These are phyloP conservation scores for Cheilosia grossa DNA, from an alignment of 2,888 invertebrate genomes.

Conservation along the genomic window DNA sequence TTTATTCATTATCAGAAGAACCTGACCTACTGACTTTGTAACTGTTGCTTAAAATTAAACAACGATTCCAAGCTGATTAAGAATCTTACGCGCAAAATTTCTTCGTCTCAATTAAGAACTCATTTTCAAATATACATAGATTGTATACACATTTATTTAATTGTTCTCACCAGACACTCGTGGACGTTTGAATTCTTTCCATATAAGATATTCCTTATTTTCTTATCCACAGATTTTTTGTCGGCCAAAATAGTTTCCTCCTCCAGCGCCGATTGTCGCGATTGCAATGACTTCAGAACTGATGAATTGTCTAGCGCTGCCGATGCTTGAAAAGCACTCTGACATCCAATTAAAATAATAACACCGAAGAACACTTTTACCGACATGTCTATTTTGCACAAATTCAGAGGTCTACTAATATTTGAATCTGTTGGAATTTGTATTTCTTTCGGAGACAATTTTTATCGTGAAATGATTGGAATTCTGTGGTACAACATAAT, in stretches of 20 bases:
- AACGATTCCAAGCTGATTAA: no score
- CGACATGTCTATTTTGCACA: constrained; percentile 1
- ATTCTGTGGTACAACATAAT: background rate
- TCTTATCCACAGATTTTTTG: constrained; percentile 12
- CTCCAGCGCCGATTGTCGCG: background rate
- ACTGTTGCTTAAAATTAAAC: no score
- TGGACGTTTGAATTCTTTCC: constrained; percentile 4
- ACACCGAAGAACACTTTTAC: background rate
- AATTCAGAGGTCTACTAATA: background rate
- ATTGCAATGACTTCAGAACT: background rate
- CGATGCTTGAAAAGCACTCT: background rate
- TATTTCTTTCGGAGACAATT: background rate
- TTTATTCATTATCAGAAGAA: no score
- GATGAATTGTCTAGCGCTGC: background rate
- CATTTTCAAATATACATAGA: no score
- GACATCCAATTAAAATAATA: constrained; percentile 5
- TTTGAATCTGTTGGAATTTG: background rate
- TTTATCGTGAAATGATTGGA: no score
- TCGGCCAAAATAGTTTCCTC: background rate
- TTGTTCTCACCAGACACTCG: constrained; percentile 32
- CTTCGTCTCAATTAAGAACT: no score
- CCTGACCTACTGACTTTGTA: no score
- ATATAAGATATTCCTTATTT: constrained; percentile 20
- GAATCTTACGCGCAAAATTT: no score
- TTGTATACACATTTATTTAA: background rate